A percentile compares a stretch with the other conserved stretches of the same genome.
Evolutionary conservation across 2,797 vertebrate species (phyloP).

Genomic region (Diplodus sargus): DNA sequence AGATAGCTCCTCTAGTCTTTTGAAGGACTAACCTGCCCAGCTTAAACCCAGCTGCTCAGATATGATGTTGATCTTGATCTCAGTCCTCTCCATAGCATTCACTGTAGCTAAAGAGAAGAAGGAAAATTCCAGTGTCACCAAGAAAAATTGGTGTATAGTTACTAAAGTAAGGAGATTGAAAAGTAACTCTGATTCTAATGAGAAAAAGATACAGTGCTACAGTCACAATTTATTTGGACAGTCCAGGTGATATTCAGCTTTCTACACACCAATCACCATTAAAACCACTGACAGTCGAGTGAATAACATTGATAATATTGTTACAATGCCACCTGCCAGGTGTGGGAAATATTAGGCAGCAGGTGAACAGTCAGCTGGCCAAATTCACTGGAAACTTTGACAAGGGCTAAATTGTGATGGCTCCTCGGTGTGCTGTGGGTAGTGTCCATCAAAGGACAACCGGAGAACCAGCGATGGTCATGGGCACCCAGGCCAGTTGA

Average conservation of each 20-base stretch:
- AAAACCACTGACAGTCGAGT: too few species aligned
- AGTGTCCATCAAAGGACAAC: too few species aligned
- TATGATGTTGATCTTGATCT: conserved; percentile 94
- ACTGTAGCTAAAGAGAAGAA: conserved; percentile 77
- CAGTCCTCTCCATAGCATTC: conserved; percentile 89
- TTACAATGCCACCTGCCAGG: too few species aligned
- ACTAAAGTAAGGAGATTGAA: not conserved
- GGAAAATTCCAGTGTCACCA: not conserved
- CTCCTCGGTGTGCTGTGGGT: too few species aligned
- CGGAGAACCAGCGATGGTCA: too few species aligned
- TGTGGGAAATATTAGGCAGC: too few species aligned
- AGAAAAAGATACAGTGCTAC: not conserved
- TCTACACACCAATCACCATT: too few species aligned
- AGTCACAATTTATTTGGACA: conserved; percentile 15
- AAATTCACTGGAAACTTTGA: too few species aligned
- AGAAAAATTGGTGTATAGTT: not conserved
- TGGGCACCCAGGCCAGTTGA: too few species aligned
- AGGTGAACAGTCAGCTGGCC: too few species aligned
- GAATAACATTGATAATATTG: too few species aligned
- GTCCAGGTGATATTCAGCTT: conserved; percentile 8
- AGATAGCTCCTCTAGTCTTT: not conserved
- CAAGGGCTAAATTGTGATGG: too few species aligned
- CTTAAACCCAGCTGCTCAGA: conserved; percentile 96
- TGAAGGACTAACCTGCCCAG: conserved; percentile 92
- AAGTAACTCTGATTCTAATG: not conserved